Base-by-base conservation (phyloP, 2,888 invertebrate genomes). In the Hanleya hanleyi region DNA sequence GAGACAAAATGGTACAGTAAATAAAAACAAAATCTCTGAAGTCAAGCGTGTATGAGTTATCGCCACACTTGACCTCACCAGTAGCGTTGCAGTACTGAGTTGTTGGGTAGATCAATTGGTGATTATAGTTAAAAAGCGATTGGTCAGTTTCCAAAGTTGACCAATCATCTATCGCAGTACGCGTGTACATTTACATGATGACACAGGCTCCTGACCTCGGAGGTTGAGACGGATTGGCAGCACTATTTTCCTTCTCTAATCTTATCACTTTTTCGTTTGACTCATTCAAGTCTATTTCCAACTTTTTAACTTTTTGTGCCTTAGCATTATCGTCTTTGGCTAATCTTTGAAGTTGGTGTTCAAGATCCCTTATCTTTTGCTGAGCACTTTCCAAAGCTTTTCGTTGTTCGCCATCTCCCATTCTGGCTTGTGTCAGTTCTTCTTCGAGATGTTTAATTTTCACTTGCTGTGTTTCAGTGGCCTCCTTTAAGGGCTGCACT, bases 401-500 rank as follows among this genome's bases (percentile, higher is more conserved):
- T 36, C 57, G 18, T 32, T 57, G 72, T 18, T 76, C 75, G 18
- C 69, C 71, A 12, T 74, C 73, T 49, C 82, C 82, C 49, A 78
- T 73, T 69, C 75, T 73, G 12, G 77, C 73, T 1, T 71, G 72
- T 35, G 70, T 69, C 33, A 84, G 65, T 26, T 77, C 71, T 6
- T 70, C 49, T 67, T 86, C 79, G 32, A 85, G 75, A 18, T 74
- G 69, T 2, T 75, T 62, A 12, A 84, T 81, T 57, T 77, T 73
- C n/a, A 71, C 76, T 15, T 77, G 69, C 67, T 77, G 78, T 47
- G 73, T 73, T 57, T 77, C 79, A 41, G 79, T 73, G 33, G 82
- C 79, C 33, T 79, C 78, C 68, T 83, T 83, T 62, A 80, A 82
- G 33, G 78, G 75, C 57, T 81, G 79, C 7, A 81, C 75, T 67